phyloP scores from a whole-genome alignment of 2,888 invertebrate genomes.

The Diachrysia chrysitis region DNA sequence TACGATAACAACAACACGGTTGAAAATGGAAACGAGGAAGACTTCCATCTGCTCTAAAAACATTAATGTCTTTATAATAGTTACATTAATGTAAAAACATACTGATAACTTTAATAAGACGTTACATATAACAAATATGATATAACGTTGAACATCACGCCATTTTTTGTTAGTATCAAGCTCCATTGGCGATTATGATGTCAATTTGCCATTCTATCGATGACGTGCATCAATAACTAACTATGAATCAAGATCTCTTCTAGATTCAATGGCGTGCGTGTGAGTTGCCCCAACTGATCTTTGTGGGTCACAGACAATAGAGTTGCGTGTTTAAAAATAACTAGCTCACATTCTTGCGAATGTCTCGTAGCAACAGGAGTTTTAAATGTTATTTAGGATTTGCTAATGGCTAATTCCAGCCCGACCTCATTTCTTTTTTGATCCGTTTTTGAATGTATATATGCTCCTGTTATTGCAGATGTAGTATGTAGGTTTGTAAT shows the following conservation, averaged over 20 bases:
- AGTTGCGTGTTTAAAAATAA: slow-evolving; percentile 67
- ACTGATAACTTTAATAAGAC: background rate
- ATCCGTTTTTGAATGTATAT: slow-evolving; percentile 20
- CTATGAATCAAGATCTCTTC: slow-evolving; percentile 58
- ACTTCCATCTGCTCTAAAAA: background rate
- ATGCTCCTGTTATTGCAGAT: background rate
- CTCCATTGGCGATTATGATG: slow-evolving; percentile 55
- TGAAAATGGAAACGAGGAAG: slow-evolving; percentile 2
- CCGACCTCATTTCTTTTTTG: slow-evolving; percentile 43
- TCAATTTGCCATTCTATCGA: slow-evolving; percentile 60
- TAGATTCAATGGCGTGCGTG: slow-evolving; percentile 54
- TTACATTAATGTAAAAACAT: background rate
- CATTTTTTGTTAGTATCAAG: slow-evolving; percentile 41
- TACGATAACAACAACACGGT: background rate
- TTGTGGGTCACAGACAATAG: slow-evolving; percentile 75
- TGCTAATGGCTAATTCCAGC: slow-evolving; percentile 32
- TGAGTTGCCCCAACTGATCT: slow-evolving; percentile 53
- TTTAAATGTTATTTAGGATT: slow-evolving; percentile 28
- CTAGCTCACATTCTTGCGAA: slow-evolving; percentile 55
- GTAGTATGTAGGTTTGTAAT: background rate
- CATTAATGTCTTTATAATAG: background rate
- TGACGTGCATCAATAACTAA: slow-evolving; percentile 61
- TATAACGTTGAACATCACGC: slow-evolving; percentile 12
- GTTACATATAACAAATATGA: slow-evolving; percentile 1
- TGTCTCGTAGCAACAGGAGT: slow-evolving; percentile 49